Evolutionary conservation across 2,888 invertebrate species (phyloP), one percentile per base, ranked within the genome.

Genomic region (Drosophila diplacantha): DNA sequence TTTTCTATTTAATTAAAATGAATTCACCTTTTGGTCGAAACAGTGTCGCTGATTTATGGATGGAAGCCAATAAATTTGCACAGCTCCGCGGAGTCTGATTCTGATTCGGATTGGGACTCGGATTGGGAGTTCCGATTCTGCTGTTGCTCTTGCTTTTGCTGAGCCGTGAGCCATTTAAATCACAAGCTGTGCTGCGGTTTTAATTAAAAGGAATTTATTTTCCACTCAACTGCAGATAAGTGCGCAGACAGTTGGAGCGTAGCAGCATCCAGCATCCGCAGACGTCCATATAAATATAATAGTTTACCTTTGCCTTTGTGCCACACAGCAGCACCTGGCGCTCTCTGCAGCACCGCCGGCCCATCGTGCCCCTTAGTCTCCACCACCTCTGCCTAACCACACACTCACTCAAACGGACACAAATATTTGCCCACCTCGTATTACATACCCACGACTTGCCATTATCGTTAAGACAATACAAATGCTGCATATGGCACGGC

Each of bases 181-280:
- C 81, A 82, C 79, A 77, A 75, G 68, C 69, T 73, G 75, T 69
- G 81, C 69, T 73, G 79, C 68, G 81, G 82, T 79, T 79, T 83
- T 83, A 81, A 84, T 83, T 83, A 83, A 84, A 75, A 74, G 82
- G 82, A 81, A 74, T 83, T 83, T 77, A 70, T 83, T 76, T 73
- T 70, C 72, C 72, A 76, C 72, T 80, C 80, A 78, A 74, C 77
- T 83, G 80, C 85, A 84, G 80, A 84, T 77, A 74, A 75, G 71
- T 75, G 81, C 76, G 79, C 69, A 60, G 69, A 47, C 75, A 62
- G 60, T 56, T 52, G 55, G 46, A 54, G 44, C 43, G 57, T 38
- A 24, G 47, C 39, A 51, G 55, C 59, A 41, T 41, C 41, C 41
- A 52, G 38, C 57, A 64, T 68, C 63, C 57, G 49, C 47, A 53